phyloP scores from a whole-genome alignment of 2,113 vertebrate genomes.

The Herpetotheres cachinnans region DNA sequence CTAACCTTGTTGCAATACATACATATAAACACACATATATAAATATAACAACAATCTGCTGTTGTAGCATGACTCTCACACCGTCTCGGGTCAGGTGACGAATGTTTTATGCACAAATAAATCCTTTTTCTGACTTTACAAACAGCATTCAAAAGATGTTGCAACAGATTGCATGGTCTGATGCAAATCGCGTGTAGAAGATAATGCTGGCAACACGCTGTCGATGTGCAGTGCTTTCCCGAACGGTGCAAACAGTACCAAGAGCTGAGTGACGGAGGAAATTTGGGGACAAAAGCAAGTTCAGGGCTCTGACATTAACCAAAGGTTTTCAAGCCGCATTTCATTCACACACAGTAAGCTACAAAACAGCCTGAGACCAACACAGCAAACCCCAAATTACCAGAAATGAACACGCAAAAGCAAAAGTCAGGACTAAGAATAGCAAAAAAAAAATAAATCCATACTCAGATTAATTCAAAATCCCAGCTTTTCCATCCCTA shows the following conservation, averaged over 20 bases:
- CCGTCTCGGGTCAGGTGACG: background rate
- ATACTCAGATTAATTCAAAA: slow-evolving; percentile 20
- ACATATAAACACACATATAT: background rate
- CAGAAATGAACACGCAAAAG: background rate
- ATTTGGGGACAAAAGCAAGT: background rate
- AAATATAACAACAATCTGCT: background rate
- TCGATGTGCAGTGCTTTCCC: background rate
- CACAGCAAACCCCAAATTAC: background rate
- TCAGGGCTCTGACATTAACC: background rate
- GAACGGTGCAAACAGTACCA: accelerated
- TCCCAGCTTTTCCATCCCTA: background rate
- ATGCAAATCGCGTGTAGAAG: accelerated
- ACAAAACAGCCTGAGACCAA: background rate
- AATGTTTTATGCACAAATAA: background rate
- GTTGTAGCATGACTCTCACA: accelerated
- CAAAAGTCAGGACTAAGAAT: background rate
- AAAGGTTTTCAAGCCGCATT: background rate
- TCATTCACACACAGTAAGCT: background rate
- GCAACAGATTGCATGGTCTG: background rate
- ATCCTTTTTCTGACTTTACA: background rate
- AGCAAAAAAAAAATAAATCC: background rate
- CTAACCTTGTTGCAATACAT: background rate
- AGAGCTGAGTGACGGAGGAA: background rate
- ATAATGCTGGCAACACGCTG: accelerated
- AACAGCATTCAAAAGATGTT: background rate